Conservation (phyloP, 2,888 invertebrate genomes). For the Lithophane socia region DNA sequence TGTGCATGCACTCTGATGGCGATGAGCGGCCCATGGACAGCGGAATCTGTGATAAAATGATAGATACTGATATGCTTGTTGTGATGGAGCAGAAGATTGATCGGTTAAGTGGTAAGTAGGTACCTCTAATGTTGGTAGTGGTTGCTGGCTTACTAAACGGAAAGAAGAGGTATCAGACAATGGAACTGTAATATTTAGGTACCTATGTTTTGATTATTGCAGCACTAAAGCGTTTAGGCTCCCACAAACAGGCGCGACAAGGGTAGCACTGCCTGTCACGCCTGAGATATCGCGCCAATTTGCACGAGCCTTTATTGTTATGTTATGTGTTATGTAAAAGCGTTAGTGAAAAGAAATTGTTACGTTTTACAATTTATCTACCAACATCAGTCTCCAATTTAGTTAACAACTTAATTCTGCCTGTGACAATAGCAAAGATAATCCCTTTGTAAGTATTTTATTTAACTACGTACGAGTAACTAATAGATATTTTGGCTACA, state of each 20-base stretch:
- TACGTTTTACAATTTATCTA: not conserved
- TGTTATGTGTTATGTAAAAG: no score
- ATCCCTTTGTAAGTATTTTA: not conserved
- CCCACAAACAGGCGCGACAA: no score
- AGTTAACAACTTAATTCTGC: not conserved
- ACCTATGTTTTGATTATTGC: not conserved
- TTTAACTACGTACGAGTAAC: not conserved
- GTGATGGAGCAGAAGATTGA: conserved; percentile 81
- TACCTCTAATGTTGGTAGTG: not conserved
- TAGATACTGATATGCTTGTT: conserved; percentile 67
- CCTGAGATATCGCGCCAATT: no score
- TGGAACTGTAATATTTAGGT: not conserved
- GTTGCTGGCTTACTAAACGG: not conserved
- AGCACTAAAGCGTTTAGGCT: no score
- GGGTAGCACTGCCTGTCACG: no score
- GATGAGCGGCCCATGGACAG: conserved; percentile 67
- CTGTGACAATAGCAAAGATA: not conserved
- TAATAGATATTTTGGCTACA: not conserved
- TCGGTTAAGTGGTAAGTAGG: conserved; percentile 75
- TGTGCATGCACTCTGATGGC: conserved; percentile 66
- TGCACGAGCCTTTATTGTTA: no score
- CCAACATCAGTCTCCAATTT: not conserved
- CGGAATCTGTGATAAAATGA: conserved; percentile 67
- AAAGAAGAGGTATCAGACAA: not conserved
- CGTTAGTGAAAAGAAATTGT: not conserved